A percentile compares a stretch with the other conserved stretches of the same genome.
phyloP scores from a whole-genome alignment of 1,140 invertebrate species.

The Argopecten irradians region DNA sequence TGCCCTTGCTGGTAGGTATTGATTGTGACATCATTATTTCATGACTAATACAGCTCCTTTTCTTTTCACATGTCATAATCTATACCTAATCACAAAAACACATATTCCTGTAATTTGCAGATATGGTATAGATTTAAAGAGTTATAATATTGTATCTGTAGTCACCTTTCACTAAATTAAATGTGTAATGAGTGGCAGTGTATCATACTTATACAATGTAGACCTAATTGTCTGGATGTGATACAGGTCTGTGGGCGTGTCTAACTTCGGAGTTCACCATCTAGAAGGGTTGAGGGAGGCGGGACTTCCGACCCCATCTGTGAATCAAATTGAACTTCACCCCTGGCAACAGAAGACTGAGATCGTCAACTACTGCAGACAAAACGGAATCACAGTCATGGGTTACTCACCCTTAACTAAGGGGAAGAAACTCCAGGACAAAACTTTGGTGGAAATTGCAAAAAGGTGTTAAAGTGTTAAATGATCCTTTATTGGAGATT shows the following conservation, averaged over 20 bases:
- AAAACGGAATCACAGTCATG: conserved; percentile 66
- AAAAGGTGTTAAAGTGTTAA: conserved; percentile 61
- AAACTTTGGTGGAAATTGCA: conserved; percentile 52
- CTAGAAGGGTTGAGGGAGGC: conserved; percentile 60
- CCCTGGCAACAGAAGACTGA: conserved; percentile 62
- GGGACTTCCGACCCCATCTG: conserved; percentile 62
- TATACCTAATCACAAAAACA: too few relatives aligned
- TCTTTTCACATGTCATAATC: too few relatives aligned
- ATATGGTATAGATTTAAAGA: background rate
- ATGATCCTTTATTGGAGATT: too few relatives aligned
- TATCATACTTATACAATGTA: background rate
- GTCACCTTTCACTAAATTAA: background rate
- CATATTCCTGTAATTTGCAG: background rate
- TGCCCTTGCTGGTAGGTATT: too few relatives aligned
- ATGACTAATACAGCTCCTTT: too few relatives aligned
- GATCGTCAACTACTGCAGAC: conserved; percentile 65
- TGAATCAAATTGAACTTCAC: conserved; percentile 73
- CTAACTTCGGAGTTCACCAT: conserved; percentile 70
- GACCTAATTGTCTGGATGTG: background rate
- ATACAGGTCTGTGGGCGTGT: conserved; percentile 70
- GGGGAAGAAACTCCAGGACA: conserved; percentile 58
- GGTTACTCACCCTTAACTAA: conserved; percentile 70
- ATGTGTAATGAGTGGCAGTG: background rate
- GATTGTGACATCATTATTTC: too few relatives aligned
- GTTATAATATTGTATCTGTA: background rate